Percentiles rank a stretch among this genome's conserved stretches.
Evolutionary conservation across 2,113 vertebrate genomes (phyloP).

Genomic region (Osmerus eperlanus): DNA sequence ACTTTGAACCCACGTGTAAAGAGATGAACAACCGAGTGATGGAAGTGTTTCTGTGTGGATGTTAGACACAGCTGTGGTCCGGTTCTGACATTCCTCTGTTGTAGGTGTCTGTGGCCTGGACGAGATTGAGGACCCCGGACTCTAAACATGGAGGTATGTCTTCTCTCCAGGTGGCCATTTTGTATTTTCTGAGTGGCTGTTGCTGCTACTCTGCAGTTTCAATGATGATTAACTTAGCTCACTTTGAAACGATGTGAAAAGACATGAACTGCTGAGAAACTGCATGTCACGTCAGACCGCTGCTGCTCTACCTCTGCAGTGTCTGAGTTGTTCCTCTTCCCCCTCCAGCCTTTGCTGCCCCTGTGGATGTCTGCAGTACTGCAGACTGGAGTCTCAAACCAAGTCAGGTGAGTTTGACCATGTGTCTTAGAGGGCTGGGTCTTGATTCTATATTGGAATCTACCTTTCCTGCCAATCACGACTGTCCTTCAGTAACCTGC

Average conservation of each 20-base stretch:
- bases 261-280: conserved; percentile 58
- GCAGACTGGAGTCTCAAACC: background rate
- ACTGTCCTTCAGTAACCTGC: background rate
- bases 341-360: background rate
- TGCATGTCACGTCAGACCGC: background rate
- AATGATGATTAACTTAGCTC: conserved; percentile 64
- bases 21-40: conserved; percentile 71
- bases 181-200: no score
- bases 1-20: conserved; percentile 79
- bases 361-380: background rate
- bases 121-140: no score
- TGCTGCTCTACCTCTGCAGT: background rate
- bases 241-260: conserved; percentile 62
- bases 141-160: no score
- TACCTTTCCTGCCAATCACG: no score
- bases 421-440: background rate
- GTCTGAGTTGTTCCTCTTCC: background rate
- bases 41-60: background rate
- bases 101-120: background rate
- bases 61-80: no score
- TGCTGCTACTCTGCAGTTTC: conserved; percentile 10
- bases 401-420: no score
- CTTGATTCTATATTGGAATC: background rate
- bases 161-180: no score
- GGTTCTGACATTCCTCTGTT: background rate